Evolutionary conservation across 1,140 invertebrate species (phyloP).

Genomic region (Schlechtendalia chinensis): DNA sequence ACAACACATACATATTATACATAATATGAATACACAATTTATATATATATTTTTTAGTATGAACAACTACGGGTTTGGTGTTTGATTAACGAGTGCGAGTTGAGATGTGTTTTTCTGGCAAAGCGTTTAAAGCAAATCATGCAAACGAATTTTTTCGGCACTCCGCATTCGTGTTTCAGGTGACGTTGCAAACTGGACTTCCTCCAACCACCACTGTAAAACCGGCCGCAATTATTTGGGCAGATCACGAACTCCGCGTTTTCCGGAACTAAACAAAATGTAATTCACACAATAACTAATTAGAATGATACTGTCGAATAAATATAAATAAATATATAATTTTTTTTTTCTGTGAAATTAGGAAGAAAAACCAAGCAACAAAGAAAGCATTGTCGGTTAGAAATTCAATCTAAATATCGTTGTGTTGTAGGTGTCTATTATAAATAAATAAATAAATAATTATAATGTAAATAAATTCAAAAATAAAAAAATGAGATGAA

Average conservation of each 20-base stretch:
- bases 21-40: neutral
- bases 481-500: too few relatives aligned
- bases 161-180: slow-evolving; percentile 55
- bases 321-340: neutral
- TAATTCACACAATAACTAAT: neutral
- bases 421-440: too few relatives aligned
- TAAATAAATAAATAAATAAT: too few relatives aligned
- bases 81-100: slow-evolving; percentile 40
- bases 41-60: neutral
- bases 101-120: slow-evolving; percentile 44
- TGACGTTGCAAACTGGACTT: slow-evolving; percentile 56
- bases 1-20: neutral
- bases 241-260: slow-evolving; percentile 10
- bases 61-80: slow-evolving; percentile 25
- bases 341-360: too few relatives aligned
- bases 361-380: too few relatives aligned
- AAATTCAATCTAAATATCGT: too few relatives aligned
- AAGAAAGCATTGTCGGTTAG: too few relatives aligned
- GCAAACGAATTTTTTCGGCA: slow-evolving; percentile 56
- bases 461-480: too few relatives aligned
- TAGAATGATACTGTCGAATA: neutral
- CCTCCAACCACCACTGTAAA: slow-evolving; percentile 53
- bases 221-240: slow-evolving; percentile 56
- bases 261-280: neutral
- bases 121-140: slow-evolving; percentile 53